Evolutionary conservation across 2,888 invertebrate genomes (phyloP), one percentile per base, ranked within the genome.

Genomic region (Catocala sponsa): DNA sequence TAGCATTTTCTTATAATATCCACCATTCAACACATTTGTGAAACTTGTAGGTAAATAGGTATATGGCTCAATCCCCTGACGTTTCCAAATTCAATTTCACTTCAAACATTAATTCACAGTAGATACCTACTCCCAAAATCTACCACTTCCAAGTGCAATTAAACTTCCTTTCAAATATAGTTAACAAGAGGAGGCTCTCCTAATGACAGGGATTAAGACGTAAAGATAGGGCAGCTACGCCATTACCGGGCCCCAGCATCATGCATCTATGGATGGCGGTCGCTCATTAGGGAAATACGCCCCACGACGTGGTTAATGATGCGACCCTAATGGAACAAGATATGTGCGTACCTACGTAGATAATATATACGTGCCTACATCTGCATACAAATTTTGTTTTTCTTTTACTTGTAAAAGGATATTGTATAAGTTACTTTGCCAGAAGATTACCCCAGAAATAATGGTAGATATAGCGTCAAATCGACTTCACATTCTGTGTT

Each of bases 131-230:
- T 9, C 42, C 25, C 53, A 55, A 59, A 61, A 62, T 49, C 53
- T 48, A 46, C 12, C 13, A 42, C 9, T 56, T 55, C 33, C 43
- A 65, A 65, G 61, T 68, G 72, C 68, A 72, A 72, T 74, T 74
- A 77, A 74, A 74, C 62, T 52, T 57, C 44, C 55, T 56, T 68
- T 55, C 64, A 60, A 65, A 70, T 70, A 81, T 76, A 75, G 70
- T 82, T 78, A 72, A 73, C 69, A 68, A 68, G 73, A 79, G 74
- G 68, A 76, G 76, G 69, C 71, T 76, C 70, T 64, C 76, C 81
- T 91, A 89, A 90, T 90, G 88, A 85, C 74, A 74, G 79, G 85
- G 89, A 93, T 93, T 90, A 90, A 92, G 92, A 91, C 90, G 87
- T 92, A 87, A 89, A 91, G 91, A 90, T 90, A 89, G 85, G 83